phyloP scores from a whole-genome alignment of 2,797 vertebrate species.

The Peromyscus attwateri region DNA sequence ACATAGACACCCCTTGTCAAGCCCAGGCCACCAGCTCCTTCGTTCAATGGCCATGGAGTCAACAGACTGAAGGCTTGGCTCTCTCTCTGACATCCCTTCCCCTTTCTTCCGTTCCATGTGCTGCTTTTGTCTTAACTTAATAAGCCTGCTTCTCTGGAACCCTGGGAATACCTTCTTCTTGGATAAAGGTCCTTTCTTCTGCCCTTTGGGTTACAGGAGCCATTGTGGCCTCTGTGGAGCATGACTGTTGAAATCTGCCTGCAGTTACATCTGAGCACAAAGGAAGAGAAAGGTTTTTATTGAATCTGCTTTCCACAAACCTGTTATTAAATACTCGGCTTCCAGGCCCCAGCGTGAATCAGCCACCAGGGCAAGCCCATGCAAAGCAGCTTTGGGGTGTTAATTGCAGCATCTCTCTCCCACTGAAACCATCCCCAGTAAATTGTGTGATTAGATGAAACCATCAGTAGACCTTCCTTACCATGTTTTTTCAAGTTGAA shows the following conservation, averaged over 20 bases:
- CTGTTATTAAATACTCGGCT: not conserved
- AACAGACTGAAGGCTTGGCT: too few relatives aligned
- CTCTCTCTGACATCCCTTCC: not conserved
- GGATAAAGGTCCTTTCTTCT: not conserved
- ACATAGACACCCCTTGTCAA: rapidly evolving
- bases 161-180: not conserved
- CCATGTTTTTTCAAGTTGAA: not conserved
- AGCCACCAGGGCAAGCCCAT: not conserved
- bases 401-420: slow-evolving; percentile 15
- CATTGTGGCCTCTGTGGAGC: not conserved
- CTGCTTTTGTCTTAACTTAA: not conserved
- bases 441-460: not conserved
- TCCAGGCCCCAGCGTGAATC: not conserved
- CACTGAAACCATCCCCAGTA: not conserved
- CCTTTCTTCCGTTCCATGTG: not conserved
- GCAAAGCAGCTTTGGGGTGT: not conserved
- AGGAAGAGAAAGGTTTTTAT: not conserved
- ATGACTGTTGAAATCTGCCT: not conserved
- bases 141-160: not conserved
- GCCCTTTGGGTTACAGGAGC: too few relatives aligned
- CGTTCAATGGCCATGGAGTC: not conserved
- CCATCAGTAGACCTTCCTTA: not conserved
- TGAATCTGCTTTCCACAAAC: not conserved
- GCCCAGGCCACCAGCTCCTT: not conserved
- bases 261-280: not conserved